Percentiles rank a stretch among this genome's conserved stretches.
Evolutionary conservation across 1,140 invertebrate species (phyloP).

Genomic region (Phthorimaea operculella): DNA sequence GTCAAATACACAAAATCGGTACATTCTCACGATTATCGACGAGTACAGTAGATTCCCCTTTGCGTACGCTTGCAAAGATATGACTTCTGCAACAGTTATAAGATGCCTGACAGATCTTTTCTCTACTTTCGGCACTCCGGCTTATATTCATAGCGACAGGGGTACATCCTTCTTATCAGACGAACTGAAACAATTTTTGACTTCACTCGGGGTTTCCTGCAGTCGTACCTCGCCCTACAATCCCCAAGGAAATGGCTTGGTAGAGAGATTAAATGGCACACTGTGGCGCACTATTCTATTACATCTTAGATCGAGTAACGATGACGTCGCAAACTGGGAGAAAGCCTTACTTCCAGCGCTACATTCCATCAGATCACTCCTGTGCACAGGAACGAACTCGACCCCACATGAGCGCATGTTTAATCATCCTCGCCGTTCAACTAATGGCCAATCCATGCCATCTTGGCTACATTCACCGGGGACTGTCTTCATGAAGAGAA

Average conservation of each 20-base stretch:
- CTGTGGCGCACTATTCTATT: conserved; percentile 5
- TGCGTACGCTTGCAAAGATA: conserved; percentile 19
- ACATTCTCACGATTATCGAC: conserved; percentile 24
- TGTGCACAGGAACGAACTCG: conserved; percentile 10
- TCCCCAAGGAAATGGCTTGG: conserved; percentile 20
- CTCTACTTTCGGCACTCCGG: conserved; percentile 16
- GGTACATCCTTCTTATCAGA: conserved; percentile 8
- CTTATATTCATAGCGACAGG: conserved; percentile 20
- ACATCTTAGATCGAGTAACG: background rate
- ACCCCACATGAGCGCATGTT: conserved; percentile 12
- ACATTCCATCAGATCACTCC: conserved; percentile 9
- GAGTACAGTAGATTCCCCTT: conserved; percentile 25
- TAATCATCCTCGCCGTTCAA: background rate
- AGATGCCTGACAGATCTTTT: conserved; percentile 20
- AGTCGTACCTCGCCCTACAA: conserved; percentile 16
- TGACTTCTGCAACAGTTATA: conserved; percentile 19
- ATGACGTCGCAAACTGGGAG: background rate
- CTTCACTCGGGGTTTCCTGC: background rate
- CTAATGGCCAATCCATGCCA: conserved; percentile 1
- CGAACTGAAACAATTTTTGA: background rate
- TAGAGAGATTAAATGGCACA: conserved; percentile 15
- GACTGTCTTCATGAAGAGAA: conserved; percentile 1
- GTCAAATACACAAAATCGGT: conserved; percentile 18
- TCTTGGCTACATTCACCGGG: conserved; percentile 3
- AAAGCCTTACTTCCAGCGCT: conserved; percentile 1